Evolutionary conservation across 1,140 invertebrate genomes (phyloP).

Genomic region (Achatina immaculata): DNA sequence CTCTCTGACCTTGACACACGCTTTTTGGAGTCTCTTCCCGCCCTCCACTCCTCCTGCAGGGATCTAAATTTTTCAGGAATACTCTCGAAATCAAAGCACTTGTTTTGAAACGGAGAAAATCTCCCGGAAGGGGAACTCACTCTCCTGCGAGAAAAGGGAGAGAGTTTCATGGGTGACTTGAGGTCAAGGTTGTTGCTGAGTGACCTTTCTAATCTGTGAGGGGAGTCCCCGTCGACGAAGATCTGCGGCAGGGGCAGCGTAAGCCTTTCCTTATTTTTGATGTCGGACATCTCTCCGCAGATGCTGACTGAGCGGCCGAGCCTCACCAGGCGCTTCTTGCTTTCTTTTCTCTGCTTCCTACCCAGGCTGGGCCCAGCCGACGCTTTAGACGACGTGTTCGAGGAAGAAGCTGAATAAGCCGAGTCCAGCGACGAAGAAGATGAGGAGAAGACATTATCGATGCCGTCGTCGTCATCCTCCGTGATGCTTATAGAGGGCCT

Average conservation of each 20-base stretch:
- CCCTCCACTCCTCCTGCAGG: constrained; percentile 26
- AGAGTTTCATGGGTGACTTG: not conserved
- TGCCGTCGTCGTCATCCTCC: constrained; percentile 13
- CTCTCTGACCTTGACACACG: not conserved
- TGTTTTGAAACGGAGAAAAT: not conserved
- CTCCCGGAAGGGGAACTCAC: not conserved
- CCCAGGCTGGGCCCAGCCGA: not conserved
- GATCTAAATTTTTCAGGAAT: constrained; percentile 32
- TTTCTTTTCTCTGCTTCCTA: not conserved
- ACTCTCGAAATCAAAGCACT: constrained; percentile 36
- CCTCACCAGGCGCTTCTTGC: not conserved
- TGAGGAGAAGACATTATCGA: constrained; percentile 6
- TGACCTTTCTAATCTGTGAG: constrained; percentile 32
- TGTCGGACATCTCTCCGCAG: not conserved
- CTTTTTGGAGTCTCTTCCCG: not conserved
- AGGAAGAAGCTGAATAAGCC: not conserved
- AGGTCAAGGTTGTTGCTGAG: constrained; percentile 27
- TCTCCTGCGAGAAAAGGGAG: not conserved
- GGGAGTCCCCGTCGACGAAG: constrained; percentile 29
- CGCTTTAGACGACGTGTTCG: not conserved
- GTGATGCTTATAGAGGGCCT: constrained; percentile 21
- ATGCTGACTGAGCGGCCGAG: not conserved
- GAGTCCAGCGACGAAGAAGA: constrained; percentile 8
- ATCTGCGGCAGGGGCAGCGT: not conserved
- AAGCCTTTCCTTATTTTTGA: not conserved